Conservation (phyloP, 2,797 vertebrate genomes). For the Oryzias dopingdopingensis region DNA sequence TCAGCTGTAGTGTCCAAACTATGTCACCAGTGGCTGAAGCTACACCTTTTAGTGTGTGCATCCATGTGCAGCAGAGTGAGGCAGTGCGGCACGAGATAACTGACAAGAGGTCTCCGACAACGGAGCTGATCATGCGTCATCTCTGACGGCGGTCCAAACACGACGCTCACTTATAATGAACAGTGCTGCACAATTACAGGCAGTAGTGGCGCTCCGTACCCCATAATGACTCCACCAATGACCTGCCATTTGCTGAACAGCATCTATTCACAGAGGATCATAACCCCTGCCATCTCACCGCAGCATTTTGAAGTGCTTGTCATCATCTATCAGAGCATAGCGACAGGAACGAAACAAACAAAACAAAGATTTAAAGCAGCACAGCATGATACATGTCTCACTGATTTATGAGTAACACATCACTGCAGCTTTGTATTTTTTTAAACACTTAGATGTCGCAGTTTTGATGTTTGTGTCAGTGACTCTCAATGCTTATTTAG, state of each 20-base stretch:
- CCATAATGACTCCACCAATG: constrained; percentile 54
- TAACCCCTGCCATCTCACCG: constrained; percentile 19
- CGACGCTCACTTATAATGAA: constrained; percentile 56
- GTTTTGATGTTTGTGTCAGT: constrained; percentile 44
- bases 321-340: constrained; percentile 49
- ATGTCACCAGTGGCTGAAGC: no score
- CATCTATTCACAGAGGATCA: constrained; percentile 36
- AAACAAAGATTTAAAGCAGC: constrained; percentile 35
- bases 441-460: neutral
- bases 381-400: constrained; percentile 12
- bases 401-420: constrained; percentile 25
- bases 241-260: constrained; percentile 55
- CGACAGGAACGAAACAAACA: constrained; percentile 15
- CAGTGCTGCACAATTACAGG: constrained; percentile 49
- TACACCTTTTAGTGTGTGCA: neutral
- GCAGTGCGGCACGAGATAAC: constrained; percentile 22
- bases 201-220: constrained; percentile 16
- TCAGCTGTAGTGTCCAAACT: no score
- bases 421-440: neutral
- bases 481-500: constrained; percentile 21
- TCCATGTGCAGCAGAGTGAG: neutral
- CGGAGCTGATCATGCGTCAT: constrained; percentile 44
- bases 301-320: constrained; percentile 44
- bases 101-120: constrained; percentile 48
- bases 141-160: constrained; percentile 65